Evolutionary conservation across 2,888 invertebrate genomes (phyloP), one percentile per base, ranked within the genome.

Genomic region (Smittia aterrima): DNA sequence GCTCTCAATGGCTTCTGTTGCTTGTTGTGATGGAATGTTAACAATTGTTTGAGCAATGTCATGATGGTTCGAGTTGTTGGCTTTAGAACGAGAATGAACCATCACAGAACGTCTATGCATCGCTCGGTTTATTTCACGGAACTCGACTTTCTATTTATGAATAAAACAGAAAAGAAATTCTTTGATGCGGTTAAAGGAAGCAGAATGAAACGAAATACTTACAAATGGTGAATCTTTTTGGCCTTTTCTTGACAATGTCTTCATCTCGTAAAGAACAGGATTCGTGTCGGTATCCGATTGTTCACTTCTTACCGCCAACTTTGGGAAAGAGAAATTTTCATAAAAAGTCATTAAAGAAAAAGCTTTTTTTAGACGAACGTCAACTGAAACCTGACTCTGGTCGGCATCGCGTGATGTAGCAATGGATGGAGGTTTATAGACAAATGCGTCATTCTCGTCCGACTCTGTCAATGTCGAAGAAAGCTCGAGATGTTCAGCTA

Each of bases 191-290:
- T 16, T 32, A 6, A 32, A 6, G 9, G 32, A 47, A n/a, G 47
- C 13, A 47, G 3, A 47, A n/a, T 47, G 47, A 47, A n/a, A n/a
- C 27, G 38, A 66, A 66, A 24, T 67, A n/a, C 68, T 68, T 24
- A 70, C 70, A 16, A 47, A 9, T 53, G 70, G 70, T 24, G 16
- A 24, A 13, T 2, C 22, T 24, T 16, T 70, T 16, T 9, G 70
- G 4, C 70, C 70, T 24, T 53, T 70, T 25, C 70, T 70, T 18
- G 32, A 18, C 7, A 22, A 3, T 3, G 53, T 47, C 27, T 70
- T 70, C 70, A 70, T 70, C 27, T 13, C 18, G 18, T 70, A 70
- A 27, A 41, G 47, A 6, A 40, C 70, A n/a, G 27, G 47, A 53
- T 70, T 40, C 18, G 70, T 53, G 18, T 70, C 70, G n/a, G 53